phyloP scores from a whole-genome alignment of 2,113 vertebrate species.

The Machaerirhynchus nigripectus region DNA sequence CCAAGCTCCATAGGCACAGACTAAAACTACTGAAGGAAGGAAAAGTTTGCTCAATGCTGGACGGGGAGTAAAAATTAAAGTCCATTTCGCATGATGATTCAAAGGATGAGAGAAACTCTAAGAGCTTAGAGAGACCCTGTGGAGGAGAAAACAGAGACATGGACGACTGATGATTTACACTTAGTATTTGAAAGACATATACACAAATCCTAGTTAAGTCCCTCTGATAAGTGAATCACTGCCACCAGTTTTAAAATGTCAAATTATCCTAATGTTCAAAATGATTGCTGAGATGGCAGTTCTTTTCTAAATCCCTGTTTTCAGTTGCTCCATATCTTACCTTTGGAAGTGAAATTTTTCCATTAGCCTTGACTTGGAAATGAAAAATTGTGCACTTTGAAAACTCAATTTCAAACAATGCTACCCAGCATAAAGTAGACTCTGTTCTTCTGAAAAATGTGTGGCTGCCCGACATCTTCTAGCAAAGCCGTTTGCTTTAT shows the following conservation, averaged over 20 bases:
- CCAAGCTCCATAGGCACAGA: neutral
- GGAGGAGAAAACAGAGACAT: neutral
- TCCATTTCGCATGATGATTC: neutral
- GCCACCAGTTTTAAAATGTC: conserved; percentile 22
- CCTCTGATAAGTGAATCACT: conserved; percentile 12
- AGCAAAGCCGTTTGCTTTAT: conserved; percentile 13
- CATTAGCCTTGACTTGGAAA: conserved; percentile 17
- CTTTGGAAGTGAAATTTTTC: conserved; percentile 22
- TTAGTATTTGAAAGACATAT: conserved; percentile 2
- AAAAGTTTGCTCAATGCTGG: neutral
- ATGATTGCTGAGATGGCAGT: conserved; percentile 18
- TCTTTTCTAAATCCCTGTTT: neutral
- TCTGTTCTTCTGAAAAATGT: conserved; percentile 9
- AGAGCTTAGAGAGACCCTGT: neutral
- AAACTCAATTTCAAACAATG: conserved; percentile 39
- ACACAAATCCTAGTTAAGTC: conserved; percentile 47
- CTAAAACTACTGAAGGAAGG: neutral
- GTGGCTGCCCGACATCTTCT: conserved; percentile 21
- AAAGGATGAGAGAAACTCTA: neutral
- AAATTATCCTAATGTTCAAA: conserved; percentile 16
- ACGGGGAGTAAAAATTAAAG: neutral
- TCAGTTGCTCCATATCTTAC: neutral
- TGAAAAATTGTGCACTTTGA: neutral
- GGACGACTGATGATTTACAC: neutral
- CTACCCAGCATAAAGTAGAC: conserved; percentile 15